phyloP scores from a whole-genome alignment of 92 coral and sea anemone species.

The Zoanthus sansibaricus region DNA sequence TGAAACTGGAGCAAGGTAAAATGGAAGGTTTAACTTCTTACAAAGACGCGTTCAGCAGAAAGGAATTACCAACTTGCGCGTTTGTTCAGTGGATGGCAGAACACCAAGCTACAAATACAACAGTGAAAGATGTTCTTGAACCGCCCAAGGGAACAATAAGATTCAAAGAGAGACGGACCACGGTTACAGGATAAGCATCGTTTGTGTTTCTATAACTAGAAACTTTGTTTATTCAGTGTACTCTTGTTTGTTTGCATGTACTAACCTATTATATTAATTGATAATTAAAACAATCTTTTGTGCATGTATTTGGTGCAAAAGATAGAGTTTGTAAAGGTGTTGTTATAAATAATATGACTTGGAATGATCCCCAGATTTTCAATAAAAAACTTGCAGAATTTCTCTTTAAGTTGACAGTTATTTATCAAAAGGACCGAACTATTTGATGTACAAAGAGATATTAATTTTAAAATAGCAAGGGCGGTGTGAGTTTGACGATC shows the following conservation, averaged over 20 bases:
- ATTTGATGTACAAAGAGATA: too few species aligned
- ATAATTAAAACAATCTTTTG: background rate
- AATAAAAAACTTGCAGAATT: too few species aligned
- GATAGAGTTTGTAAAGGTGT: background rate
- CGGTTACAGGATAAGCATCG: slow-evolving; percentile 5
- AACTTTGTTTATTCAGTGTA: background rate
- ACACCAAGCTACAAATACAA: slow-evolving; percentile 66
- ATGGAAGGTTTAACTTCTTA: slow-evolving; percentile 73
- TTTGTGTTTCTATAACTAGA: background rate
- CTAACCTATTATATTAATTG: background rate
- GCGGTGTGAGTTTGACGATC: too few species aligned
- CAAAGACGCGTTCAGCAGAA: slow-evolving; percentile 74
- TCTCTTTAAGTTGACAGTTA: too few species aligned
- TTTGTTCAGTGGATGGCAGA: slow-evolving; percentile 79
- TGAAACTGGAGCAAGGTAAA: slow-evolving; percentile 59
- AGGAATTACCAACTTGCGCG: slow-evolving; percentile 73
- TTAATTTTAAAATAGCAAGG: too few species aligned
- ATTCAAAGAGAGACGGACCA: background rate
- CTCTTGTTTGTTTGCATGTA: background rate
- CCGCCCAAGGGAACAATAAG: background rate
- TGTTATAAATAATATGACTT: background rate
- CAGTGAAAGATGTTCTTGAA: background rate
- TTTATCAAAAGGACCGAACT: too few species aligned
- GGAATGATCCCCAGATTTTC: background rate
- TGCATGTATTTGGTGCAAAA: background rate